Evolutionary conservation across 2,113 vertebrate genomes (phyloP).

Genomic region (Phalacrocorax pelagicus): DNA sequence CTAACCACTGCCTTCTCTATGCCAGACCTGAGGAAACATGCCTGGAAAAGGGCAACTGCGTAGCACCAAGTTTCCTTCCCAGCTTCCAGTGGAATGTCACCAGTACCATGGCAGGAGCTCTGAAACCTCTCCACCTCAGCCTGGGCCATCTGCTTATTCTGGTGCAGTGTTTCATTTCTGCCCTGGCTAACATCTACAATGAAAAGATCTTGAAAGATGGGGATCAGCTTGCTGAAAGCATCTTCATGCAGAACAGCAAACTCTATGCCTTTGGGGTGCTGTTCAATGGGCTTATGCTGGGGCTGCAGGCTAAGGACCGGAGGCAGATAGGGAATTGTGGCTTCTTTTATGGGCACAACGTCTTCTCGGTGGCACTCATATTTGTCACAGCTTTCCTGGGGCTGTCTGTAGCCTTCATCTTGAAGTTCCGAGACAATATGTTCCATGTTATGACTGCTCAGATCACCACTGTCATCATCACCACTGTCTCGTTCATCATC

Average conservation of each 20-base stretch:
- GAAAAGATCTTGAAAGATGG: conserved; percentile 98
- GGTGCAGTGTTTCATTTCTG: conserved; percentile 92
- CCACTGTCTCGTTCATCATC: conserved; percentile 85
- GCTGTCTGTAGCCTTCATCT: conserved; percentile 93
- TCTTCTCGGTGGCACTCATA: conserved; percentile 87
- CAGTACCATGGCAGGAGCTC: conserved; percentile 56
- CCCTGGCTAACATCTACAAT: conserved; percentile 97
- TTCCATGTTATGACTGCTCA: conserved; percentile 96
- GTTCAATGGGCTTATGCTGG: conserved; percentile 89
- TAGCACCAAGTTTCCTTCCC: conserved; percentile 58
- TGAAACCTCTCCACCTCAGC: conserved; percentile 81
- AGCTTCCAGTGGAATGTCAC: conserved; percentile 81
- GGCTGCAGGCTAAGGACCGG: conserved; percentile 77
- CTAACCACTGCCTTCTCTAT: conserved; percentile 87
- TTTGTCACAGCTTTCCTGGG: conserved; percentile 92
- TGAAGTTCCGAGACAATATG: conserved; percentile 99
- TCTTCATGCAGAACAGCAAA: conserved; percentile 96
- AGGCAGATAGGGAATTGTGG: conserved; percentile 84
- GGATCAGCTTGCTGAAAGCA: conserved; percentile 87
- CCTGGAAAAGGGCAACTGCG: conserved; percentile 58
- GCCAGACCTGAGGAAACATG: conserved; percentile 68
- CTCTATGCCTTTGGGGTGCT: conserved; percentile 89
- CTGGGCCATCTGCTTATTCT: conserved; percentile 90
- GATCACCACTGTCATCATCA: conserved; percentile 92
- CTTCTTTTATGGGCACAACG: conserved; percentile 92